Conservation (phyloP, 2,888 invertebrate genomes). For the Xestia c-nigrum region DNA sequence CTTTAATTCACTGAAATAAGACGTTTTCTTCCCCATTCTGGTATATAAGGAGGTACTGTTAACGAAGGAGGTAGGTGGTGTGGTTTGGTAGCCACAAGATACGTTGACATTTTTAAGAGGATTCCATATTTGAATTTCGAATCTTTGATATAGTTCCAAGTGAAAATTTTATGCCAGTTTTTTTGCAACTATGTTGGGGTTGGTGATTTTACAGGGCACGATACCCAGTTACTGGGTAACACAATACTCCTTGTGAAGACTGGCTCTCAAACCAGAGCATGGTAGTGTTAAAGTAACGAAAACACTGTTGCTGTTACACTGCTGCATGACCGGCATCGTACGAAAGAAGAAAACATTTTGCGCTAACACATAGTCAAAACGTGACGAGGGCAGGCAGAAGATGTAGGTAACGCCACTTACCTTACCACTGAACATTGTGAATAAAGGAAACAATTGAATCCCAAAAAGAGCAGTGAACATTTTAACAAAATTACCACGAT, state of each 20-base stretch:
- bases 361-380: neutral
- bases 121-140: neutral
- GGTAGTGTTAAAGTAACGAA: neutral
- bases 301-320: neutral
- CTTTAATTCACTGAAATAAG: conserved; percentile 81
- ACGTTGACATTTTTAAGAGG: neutral
- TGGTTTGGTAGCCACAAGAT: neutral
- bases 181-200: neutral
- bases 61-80: conserved; percentile 14
- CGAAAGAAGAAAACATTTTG: neutral
- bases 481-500: neutral
- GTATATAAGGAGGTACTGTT: conserved; percentile 66
- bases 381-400: neutral
- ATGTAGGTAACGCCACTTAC: neutral
- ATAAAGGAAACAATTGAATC: neutral
- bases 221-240: neutral
- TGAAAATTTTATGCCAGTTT: neutral
- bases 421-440: neutral
- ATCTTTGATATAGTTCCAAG: neutral
- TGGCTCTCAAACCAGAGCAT: neutral
- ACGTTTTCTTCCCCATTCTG: conserved; percentile 75
- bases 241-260: neutral
- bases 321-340: neutral
- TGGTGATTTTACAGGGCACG: neutral
- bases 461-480: neutral